Evolutionary conservation across 2,113 vertebrate genomes (phyloP).

Genomic region (Halcyon malimbica): DNA sequence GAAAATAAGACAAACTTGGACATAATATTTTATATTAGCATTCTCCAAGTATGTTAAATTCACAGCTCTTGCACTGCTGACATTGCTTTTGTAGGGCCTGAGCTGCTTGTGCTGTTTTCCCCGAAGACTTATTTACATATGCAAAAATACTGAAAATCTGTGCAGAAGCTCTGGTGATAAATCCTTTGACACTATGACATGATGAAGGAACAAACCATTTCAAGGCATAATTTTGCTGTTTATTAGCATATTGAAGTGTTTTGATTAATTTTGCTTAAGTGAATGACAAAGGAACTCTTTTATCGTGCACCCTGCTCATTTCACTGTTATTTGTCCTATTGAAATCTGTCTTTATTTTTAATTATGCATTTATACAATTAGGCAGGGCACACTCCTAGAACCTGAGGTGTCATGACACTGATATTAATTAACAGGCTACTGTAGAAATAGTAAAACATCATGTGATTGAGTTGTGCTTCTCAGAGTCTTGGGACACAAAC

Average conservation of each 20-base stretch:
- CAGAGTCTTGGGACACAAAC: not conserved
- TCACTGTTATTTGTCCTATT: slow-evolving; percentile 1
- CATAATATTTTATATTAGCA: not conserved
- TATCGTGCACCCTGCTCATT: not conserved
- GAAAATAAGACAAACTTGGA: not conserved
- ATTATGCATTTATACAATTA: not conserved
- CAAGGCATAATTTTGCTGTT: slow-evolving; percentile 58
- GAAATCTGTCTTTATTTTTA: not conserved
- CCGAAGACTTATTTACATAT: slow-evolving; percentile 4
- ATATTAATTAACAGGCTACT: not conserved
- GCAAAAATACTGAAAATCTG: slow-evolving; percentile 6
- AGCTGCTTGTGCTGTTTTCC: slow-evolving; percentile 7
- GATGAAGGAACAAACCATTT: slow-evolving; percentile 45
- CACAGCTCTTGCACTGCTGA: not conserved
- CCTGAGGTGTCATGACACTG: slow-evolving; percentile 1
- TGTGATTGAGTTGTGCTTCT: not conserved
- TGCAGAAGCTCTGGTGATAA: slow-evolving; percentile 16
- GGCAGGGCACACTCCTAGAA: not conserved
- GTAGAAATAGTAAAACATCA: not conserved
- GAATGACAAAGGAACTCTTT: slow-evolving; percentile 11
- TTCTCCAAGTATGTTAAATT: not conserved
- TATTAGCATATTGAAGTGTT: slow-evolving; percentile 58
- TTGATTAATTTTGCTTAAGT: slow-evolving; percentile 45
- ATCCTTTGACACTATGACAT: slow-evolving; percentile 51
- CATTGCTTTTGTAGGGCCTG: not conserved